Evolutionary conservation across 2,113 vertebrate genomes (phyloP).

Genomic region (Calonectris borealis): DNA sequence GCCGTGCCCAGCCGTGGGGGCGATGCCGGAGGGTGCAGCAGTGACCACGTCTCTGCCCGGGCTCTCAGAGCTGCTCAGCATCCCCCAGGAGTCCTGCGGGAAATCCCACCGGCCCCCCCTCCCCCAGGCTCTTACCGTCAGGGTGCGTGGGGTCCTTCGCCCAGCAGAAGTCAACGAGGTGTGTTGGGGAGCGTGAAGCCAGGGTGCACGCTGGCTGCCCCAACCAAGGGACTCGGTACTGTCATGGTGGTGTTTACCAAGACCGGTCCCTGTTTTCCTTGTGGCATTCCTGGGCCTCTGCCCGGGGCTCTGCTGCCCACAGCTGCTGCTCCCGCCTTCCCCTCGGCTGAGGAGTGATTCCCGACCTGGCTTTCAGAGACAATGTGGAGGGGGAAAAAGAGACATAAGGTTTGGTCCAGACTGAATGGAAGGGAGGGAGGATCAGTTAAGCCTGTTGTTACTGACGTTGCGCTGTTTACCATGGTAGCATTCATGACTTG

Average conservation of each 20-base stretch:
- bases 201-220: background rate
- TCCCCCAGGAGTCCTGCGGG: background rate
- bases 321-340: background rate
- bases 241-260: background rate
- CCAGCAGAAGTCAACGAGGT: background rate
- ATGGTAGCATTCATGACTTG: rapidly evolving
- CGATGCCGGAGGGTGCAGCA: background rate
- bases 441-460: background rate
- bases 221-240: background rate
- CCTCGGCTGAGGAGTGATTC: background rate
- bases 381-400: background rate
- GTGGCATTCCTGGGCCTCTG: background rate
- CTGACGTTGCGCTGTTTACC: background rate
- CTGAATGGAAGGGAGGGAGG: background rate
- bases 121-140: background rate
- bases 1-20: background rate
- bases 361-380: background rate
- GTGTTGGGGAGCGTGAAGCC: background rate
- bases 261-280: background rate
- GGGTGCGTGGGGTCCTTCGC: background rate
- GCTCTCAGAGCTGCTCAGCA: background rate
- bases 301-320: background rate
- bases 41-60: background rate
- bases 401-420: background rate
- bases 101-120: background rate